Evolutionary conservation across 64 coral and sea anemone genomes (phyloP), one percentile per base, ranked within the genome.

Genomic region (Hydrozoanthus tunicans): DNA sequence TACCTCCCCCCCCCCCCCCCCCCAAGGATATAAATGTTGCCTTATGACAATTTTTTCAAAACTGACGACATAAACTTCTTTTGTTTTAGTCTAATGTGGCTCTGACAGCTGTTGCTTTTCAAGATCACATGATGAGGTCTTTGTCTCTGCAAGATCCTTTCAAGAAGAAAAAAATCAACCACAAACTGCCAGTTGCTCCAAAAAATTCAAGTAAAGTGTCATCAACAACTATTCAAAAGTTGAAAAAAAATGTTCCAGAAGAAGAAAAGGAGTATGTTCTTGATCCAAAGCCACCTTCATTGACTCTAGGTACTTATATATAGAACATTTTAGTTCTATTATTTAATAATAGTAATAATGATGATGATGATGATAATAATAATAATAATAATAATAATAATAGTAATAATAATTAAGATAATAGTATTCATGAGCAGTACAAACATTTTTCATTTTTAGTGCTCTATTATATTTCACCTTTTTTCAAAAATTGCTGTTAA

Each of bases 51-150:
- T 7, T 10, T 64, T 55, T 51, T 11, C 15, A 66, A 51, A 8
- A 5, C 15, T 9, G 63, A 20, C 17, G 13, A 11, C 15, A 51
- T 13, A 8, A 43, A 25, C 24, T 14, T 64, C 13, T 92, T 82
- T 6, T 86, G 43, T 72, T 89, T 8, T 53, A 99, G 97, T 76
- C 94, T 11, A 99, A 77, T 26, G 90, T 91, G 63, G 92, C 94
- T 15, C 90, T 99, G 80, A 91, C 92, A 73, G 97, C 97, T 80
- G 97, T 99, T 57, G 97, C 97, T 27, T 86, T 99, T 52, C 97
- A 99, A 79, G 94, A 99, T 79, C 97, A 99, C 62, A 81, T 95
- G 89, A 82, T 73, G 75, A 85, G 92, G 53, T 99, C 97, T 51
- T 79, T 99, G 13, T 96, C 94, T 24, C 75, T 99, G 11, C 78